Conservation (phyloP, 2,888 invertebrate species). For the Deilephila elpenor region DNA sequence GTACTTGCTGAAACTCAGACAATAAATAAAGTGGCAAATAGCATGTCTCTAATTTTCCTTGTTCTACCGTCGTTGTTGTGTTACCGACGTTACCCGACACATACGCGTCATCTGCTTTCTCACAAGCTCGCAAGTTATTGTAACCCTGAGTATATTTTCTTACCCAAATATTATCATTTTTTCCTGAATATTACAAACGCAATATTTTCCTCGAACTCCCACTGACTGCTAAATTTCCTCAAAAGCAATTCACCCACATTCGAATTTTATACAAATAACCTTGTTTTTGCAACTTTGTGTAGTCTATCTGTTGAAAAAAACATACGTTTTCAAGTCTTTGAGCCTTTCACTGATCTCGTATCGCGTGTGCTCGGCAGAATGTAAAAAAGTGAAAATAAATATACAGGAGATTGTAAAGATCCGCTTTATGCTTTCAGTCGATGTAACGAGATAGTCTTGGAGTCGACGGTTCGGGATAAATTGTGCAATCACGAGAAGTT, state of each 20-base stretch:
- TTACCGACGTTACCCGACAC: background rate
- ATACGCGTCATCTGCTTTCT: background rate
- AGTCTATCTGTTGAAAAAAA: background rate
- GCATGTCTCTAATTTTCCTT: background rate
- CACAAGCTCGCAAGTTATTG: background rate
- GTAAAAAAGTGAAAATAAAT: background rate
- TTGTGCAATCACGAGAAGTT: background rate
- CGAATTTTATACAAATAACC: no score
- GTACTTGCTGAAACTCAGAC: no score
- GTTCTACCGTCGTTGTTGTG: background rate
- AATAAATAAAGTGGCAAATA: no score
- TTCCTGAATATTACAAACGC: background rate
- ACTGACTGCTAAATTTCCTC: background rate
- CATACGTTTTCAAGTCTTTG: background rate
- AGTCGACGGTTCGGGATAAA: constrained; percentile 5
- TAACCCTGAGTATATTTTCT: background rate
- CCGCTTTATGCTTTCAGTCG: background rate
- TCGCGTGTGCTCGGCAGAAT: background rate
- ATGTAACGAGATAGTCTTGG: constrained; percentile 8
- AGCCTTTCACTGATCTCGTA: constrained; percentile 1
- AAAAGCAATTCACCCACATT: background rate
- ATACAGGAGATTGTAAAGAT: background rate
- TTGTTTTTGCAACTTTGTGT: background rate
- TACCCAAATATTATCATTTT: background rate
- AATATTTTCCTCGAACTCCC: background rate